Base-by-base conservation (phyloP, 1,140 invertebrate species). In the Andrena cerasifolii region DNA sequence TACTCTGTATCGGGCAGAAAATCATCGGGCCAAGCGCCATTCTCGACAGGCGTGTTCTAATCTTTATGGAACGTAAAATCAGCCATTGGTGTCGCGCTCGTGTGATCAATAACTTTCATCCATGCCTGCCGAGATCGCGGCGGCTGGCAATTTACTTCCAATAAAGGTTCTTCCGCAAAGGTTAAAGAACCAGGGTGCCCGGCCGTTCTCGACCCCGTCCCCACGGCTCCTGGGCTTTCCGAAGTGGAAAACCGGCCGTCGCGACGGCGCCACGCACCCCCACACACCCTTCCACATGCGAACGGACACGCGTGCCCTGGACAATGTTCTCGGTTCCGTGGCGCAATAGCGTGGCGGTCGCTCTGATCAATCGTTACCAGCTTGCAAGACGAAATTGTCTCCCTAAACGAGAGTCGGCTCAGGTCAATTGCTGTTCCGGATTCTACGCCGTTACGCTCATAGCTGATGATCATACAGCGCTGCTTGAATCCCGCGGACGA, bases 151-250 rank as follows among this genome's bases (percentile, higher is more conserved):
- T 74, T 74, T 54, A 49, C 71, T 31, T 54, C 33, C 71, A 43
- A 66, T 43, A 66, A 74, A 31, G 71, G 59, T 65, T 65, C 33
- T 59, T 28, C 31, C 12, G 40, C 43, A 62, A 73, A 73, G 61
- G 71, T 66, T 66, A 65, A 65, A 74, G 73, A 76, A 76, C 73
- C 36, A 14, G n/a, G 33, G n/a, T n/a, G n/a, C n/a, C n/a, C 40
- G 12, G 12, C 14, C 10, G 28, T 21, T 33, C 6, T 16, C 16
- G 21, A 12, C 8, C 49, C 26, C 56, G 43, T 28, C 12, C 2
- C 10, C 47, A 40, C 47, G 24, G 51, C 51, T 76, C 58, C 63
- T 68, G 63, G 33, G 51, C 51, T 76, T 76, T 76, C 49, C 73
- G 63, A 58, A 76, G 51, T 76, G 73, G 63, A 76, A 76, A 59